Evolutionary conservation across 2,797 vertebrate genomes (phyloP).

Genomic region (Crypturellus tataupa): DNA sequence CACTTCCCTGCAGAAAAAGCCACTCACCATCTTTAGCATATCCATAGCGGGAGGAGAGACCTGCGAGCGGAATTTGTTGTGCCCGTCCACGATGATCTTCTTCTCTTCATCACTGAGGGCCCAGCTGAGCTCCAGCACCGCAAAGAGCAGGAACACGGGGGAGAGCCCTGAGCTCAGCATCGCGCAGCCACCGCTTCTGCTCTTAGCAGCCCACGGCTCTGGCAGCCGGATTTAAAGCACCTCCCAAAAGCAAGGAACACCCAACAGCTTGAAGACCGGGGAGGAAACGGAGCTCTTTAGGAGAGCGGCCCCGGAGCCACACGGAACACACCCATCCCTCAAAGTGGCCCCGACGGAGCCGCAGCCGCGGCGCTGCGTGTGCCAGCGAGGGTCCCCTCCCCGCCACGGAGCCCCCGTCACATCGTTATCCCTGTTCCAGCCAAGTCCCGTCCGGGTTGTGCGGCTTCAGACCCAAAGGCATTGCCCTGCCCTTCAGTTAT

Average conservation of each 20-base stretch:
- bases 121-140: conserved; percentile 46
- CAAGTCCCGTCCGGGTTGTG: neutral
- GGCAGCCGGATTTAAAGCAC: conserved; percentile 80
- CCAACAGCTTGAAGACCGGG: conserved; percentile 72
- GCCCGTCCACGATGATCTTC: conserved; percentile 65
- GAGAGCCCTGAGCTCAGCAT: conserved; percentile 74
- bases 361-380: conserved; percentile 29
- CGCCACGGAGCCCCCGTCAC: neutral
- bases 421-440: neutral
- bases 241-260: conserved; percentile 81
- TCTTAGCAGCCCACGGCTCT: conserved; percentile 74
- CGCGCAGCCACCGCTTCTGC: conserved; percentile 69
- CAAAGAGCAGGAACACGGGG: conserved; percentile 47
- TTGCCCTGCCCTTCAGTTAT: neutral
- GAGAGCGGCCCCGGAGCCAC: conserved; percentile 44
- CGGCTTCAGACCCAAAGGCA: neutral
- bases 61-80: conserved; percentile 78
- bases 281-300: conserved; percentile 69
- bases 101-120: conserved; percentile 74
- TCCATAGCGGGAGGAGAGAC: conserved; percentile 67
- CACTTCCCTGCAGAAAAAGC: neutral
- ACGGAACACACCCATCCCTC: conserved; percentile 59
- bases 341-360: conserved; percentile 52
- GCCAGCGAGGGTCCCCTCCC: conserved; percentile 51
- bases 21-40: conserved; percentile 82